phyloP scores from a whole-genome alignment of 2,113 vertebrate species.

The Girardinichthys multiradiatus region DNA sequence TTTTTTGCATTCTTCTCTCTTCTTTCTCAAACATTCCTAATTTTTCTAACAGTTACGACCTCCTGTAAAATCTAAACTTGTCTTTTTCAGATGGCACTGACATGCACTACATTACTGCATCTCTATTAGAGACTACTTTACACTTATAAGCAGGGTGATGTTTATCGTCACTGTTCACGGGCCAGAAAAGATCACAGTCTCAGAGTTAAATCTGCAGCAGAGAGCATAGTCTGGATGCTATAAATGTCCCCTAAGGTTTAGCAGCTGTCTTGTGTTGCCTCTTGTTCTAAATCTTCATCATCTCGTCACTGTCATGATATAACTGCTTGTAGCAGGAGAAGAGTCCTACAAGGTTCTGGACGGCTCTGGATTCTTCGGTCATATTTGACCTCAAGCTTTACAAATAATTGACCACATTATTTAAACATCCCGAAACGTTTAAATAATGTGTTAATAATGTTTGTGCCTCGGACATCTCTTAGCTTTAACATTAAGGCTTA shows the following conservation, averaged over 20 bases:
- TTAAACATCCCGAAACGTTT: constrained; percentile 2
- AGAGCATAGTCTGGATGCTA: not conserved
- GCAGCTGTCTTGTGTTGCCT: not conserved
- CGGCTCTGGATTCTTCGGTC: not conserved
- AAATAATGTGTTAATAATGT: too few relatives aligned
- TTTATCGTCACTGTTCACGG: not conserved
- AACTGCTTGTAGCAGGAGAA: not conserved
- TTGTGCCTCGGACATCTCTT: constrained; percentile 22
- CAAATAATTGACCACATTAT: not conserved
- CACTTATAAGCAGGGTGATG: not conserved
- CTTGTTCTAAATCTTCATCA: constrained; percentile 1
- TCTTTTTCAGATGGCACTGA: too few relatives aligned
- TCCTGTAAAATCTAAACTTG: too few relatives aligned
- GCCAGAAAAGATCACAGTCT: not conserved
- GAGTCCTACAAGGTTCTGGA: not conserved
- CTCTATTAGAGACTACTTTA: not conserved
- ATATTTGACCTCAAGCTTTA: constrained; percentile 14
- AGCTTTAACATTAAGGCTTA: constrained; percentile 24
- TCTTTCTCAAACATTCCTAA: too few relatives aligned
- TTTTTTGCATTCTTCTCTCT: too few relatives aligned
- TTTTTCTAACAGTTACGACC: not conserved
- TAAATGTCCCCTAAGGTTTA: constrained; percentile 9
- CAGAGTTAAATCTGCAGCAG: constrained; percentile 4
- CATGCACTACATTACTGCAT: not conserved
- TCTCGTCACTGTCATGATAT: not conserved